These are phyloP conservation scores for Pontoporia blainvillei DNA, from an alignment of 2,113 vertebrate genomes.

Conservation along the genomic window DNA sequence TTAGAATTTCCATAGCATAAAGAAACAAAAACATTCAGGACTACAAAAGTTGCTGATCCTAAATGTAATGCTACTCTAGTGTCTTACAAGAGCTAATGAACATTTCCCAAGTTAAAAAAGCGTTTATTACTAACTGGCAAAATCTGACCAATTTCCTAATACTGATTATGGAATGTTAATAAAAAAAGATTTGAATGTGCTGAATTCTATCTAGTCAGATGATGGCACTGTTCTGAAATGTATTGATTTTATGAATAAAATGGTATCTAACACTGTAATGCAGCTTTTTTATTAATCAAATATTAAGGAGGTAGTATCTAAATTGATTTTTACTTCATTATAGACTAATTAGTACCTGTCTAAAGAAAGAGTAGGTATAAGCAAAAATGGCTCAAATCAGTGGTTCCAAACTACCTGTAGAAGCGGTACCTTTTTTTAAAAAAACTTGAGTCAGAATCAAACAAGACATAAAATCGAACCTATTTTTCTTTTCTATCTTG, in stretches of 20 bases:
- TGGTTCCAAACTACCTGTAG: not conserved
- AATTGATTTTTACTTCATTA: not conserved
- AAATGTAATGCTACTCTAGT: not conserved
- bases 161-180: not conserved
- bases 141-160: not conserved
- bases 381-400: not conserved
- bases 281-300: not conserved
- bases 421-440: not conserved
- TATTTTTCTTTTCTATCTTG: not conserved
- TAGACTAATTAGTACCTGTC: not conserved
- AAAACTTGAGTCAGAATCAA: not conserved
- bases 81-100: not conserved
- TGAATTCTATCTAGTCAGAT: not conserved
- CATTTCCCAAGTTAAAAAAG: not conserved
- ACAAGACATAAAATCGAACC: not conserved
- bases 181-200: not conserved
- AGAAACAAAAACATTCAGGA: not conserved
- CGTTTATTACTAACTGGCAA: not conserved
- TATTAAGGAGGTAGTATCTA: not conserved
- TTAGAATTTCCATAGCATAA: not conserved
- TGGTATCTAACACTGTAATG: not conserved
- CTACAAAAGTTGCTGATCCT: not conserved
- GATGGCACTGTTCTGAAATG: not conserved
- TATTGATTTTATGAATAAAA: not conserved
- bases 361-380: not conserved